phyloP scores from a whole-genome alignment of 2,797 vertebrate species.

The Pampus argenteus region DNA sequence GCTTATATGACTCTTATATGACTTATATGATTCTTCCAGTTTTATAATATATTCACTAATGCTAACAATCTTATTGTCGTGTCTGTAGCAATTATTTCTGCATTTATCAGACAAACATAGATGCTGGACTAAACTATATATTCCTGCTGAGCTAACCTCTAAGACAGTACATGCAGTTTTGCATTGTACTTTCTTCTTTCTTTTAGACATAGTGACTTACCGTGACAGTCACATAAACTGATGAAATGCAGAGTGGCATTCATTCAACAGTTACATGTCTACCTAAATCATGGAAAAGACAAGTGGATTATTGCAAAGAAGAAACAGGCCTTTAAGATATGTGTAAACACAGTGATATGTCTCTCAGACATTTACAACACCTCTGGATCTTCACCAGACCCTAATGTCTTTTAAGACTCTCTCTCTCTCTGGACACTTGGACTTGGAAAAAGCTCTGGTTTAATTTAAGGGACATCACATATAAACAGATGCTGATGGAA shows the following conservation, averaged over 20 bases:
- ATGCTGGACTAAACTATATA: no score
- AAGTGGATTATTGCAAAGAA: slow-evolving; percentile 41
- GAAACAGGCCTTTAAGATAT: slow-evolving; percentile 38
- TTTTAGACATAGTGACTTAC: background rate
- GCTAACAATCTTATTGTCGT: background rate
- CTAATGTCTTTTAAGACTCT: slow-evolving; percentile 53
- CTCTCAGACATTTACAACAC: slow-evolving; percentile 65
- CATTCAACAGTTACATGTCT: slow-evolving; percentile 12
- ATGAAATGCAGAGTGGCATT: slow-evolving; percentile 16
- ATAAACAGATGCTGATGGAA: slow-evolving; percentile 66
- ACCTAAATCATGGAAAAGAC: slow-evolving; percentile 5
- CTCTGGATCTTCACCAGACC: slow-evolving; percentile 61
- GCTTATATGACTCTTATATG: background rate
- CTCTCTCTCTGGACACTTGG: slow-evolving; percentile 38
- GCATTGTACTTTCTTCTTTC: background rate
- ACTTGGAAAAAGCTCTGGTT: slow-evolving; percentile 56
- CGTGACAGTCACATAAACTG: slow-evolving; percentile 9
- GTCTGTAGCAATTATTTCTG: background rate
- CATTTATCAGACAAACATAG: no score
- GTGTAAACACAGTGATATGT: slow-evolving; percentile 63
- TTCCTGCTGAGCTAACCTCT: background rate
- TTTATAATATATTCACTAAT: background rate
- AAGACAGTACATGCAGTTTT: background rate
- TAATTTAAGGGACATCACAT: slow-evolving; percentile 48
- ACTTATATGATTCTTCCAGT: background rate